A percentile compares a stretch with the other conserved stretches of the same genome.
Evolutionary conservation across 2,797 vertebrate species (phyloP).

Genomic region (Sebastes glaucus): DNA sequence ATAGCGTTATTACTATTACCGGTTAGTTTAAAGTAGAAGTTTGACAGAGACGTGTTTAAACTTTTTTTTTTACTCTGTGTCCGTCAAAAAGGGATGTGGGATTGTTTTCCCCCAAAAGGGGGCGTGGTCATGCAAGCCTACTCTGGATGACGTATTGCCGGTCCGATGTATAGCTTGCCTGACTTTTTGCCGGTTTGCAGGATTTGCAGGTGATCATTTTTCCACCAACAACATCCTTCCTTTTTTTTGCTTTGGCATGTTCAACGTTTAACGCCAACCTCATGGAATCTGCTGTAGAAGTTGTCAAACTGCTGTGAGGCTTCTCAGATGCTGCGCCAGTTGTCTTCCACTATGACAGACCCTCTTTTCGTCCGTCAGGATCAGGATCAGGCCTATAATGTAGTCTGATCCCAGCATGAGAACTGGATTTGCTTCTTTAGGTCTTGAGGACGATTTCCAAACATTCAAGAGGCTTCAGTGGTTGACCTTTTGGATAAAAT

Average conservation of each 20-base stretch:
- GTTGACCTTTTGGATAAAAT: neutral
- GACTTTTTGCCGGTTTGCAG: neutral
- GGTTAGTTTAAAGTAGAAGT: too few species aligned
- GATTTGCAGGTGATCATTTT: neutral
- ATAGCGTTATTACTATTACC: too few species aligned
- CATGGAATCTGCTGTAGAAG: neutral
- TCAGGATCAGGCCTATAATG: neutral
- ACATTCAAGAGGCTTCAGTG: neutral
- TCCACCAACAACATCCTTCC: neutral
- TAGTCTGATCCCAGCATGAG: constrained; percentile 3
- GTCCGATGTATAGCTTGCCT: neutral
- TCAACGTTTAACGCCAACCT: neutral
- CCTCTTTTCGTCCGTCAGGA: neutral
- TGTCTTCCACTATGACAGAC: neutral
- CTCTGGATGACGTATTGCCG: too few species aligned
- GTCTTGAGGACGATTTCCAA: neutral
- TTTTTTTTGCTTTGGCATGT: neutral
- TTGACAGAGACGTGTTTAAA: too few species aligned
- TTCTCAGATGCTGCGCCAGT: neutral
- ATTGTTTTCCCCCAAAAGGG: too few species aligned
- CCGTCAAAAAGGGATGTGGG: accelerated
- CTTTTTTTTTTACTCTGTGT: too few species aligned
- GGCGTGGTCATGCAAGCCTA: too few species aligned
- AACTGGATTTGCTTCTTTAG: neutral
- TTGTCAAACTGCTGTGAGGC: neutral